Conservation (phyloP, 2,113 vertebrate genomes). For the Taurulus bubalis region DNA sequence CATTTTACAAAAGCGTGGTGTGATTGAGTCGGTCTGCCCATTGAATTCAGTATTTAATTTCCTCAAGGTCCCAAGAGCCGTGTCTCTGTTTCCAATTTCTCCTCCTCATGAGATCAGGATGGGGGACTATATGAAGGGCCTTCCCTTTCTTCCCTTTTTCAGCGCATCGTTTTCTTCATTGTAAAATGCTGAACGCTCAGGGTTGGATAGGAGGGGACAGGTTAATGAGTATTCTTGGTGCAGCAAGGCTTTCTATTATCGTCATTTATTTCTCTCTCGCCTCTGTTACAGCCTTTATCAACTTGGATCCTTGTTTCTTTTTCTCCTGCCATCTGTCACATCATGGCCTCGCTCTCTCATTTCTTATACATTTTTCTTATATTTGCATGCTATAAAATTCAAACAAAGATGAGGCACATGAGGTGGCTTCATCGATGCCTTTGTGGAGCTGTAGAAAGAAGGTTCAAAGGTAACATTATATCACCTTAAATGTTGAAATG, state of each 20-base stretch:
- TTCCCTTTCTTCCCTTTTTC: conserved; percentile 32
- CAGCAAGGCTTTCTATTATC: conserved; percentile 47
- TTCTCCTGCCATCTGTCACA: not conserved
- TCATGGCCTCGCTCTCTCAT: not conserved
- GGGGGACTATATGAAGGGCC: conserved; percentile 59
- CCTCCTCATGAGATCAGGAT: conserved; percentile 65
- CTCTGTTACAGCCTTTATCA: conserved; percentile 26
- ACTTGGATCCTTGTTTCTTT: conserved; percentile 22
- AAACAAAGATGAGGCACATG: not conserved
- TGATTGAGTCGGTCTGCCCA: conserved; percentile 73
- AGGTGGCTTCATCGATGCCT: not conserved
- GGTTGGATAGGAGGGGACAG: conserved; percentile 45
- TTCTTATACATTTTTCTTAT: not conserved
- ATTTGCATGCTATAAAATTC: not conserved
- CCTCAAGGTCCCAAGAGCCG: conserved; percentile 70
- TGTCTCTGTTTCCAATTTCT: conserved; percentile 76
- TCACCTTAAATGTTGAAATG: not conserved
- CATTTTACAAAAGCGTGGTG: conserved; percentile 71
- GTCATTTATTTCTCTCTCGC: conserved; percentile 21
- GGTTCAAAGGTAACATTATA: not conserved
- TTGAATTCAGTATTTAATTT: conserved; percentile 79
- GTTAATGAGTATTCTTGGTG: conserved; percentile 59
- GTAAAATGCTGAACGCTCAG: conserved; percentile 43
- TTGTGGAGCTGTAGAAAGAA: not conserved
- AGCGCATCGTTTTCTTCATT: conserved; percentile 48